Evolutionary conservation across 2,113 vertebrate species (phyloP), one percentile per base, ranked within the genome.

Genomic region (Nothobranchius furzeri): DNA sequence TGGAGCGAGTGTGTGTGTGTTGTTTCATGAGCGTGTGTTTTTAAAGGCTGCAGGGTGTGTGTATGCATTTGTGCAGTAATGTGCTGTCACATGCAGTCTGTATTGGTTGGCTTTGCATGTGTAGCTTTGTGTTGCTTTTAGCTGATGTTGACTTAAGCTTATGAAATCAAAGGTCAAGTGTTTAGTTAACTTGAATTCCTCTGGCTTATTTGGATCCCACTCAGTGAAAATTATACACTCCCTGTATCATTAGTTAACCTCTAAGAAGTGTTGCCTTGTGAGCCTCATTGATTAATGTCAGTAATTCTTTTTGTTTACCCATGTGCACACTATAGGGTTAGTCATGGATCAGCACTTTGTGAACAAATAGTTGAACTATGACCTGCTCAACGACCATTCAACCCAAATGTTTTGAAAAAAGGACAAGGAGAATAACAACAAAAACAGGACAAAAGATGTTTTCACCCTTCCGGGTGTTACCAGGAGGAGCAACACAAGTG

Each of bases 81-180:
- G 24, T 60, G 50, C 67, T 55, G 57, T 70, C 84, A 60, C 60
- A 73, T 68, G 37, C 54, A 66, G 63, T 66, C 73, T 53, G 73
- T 47, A 17, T 25, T 12, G 35, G 12, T 55, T 51, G 17, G 9
- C 40, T 68, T 7, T 62, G 25, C 57, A 25, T 61, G 42, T 52
- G 17, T 54, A 35, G 58, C 47, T 30, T 11, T 74, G 55, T 64
- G 15, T 70, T 75, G 61, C 45, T 73, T 73, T 68, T 43, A 73
- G 58, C 50, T 72, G 43, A 60, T 81, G 81, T 60, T 66, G 56
- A 85, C 63, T 61, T 48, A 62, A 61, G 11, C 20, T 46, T 69
- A 37, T 58, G 25, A 56, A 86, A 72, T 64, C 49, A 74, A 84
- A 86, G 72, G 65, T 81, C 81, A 75, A 68, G 24, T 24, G 49